These are phyloP conservation scores for Trachymyrmex cornetzi DNA, from an alignment of 1,140 invertebrate species.

Conservation along the genomic window DNA sequence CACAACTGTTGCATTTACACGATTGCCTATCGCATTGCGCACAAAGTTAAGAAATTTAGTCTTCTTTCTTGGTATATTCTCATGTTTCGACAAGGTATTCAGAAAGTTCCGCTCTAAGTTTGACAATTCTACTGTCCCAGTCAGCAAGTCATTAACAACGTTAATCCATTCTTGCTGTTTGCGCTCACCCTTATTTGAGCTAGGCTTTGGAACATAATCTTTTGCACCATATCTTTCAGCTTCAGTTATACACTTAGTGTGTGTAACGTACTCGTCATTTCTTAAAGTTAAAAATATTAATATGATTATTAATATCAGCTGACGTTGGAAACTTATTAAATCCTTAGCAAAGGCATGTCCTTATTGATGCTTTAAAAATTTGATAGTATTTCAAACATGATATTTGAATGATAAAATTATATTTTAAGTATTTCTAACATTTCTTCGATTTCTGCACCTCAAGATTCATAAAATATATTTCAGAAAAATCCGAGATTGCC, in stretches of 20 bases:
- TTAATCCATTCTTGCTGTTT: conserved; percentile 97
- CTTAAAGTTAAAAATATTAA: conserved; percentile 86
- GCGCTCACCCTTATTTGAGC: conserved; percentile 94
- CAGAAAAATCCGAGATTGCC: background rate
- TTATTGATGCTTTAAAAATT: background rate
- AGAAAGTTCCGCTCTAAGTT: conserved; percentile 89
- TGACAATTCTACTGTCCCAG: conserved; percentile 88
- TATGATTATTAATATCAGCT: background rate
- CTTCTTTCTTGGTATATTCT: conserved; percentile 97
- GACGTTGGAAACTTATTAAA: background rate
- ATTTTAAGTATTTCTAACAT: background rate
- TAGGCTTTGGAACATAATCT: conserved; percentile 91
- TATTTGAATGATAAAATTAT: background rate
- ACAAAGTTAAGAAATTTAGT: conserved; percentile 95
- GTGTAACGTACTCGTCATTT: conserved; percentile 92
- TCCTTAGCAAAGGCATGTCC: background rate
- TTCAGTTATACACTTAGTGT: conserved; percentile 97
- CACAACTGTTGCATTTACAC: conserved; percentile 87
- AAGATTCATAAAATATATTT: background rate
- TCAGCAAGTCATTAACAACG: conserved; percentile 92
- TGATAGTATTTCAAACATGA: background rate
- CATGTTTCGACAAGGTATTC: conserved; percentile 90
- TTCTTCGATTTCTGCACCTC: background rate
- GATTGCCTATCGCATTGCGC: conserved; percentile 88
- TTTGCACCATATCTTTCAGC: conserved; percentile 96